Base-by-base conservation (phyloP, 1,140 invertebrate species). In the Orussus abietinus region DNA sequence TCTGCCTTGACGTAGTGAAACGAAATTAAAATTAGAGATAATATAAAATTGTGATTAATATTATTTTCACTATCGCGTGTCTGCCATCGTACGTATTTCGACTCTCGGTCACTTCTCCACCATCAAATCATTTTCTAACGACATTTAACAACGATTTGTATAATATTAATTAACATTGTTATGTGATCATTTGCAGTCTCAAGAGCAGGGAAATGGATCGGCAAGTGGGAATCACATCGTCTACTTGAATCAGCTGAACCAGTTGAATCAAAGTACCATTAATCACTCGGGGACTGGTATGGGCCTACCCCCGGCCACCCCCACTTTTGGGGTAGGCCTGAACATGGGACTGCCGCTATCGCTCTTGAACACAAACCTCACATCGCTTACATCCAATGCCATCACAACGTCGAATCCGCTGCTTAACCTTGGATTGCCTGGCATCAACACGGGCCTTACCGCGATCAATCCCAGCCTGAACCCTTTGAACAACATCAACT, bases 241-340 rank as follows among this genome's bases (percentile, higher is more conserved):
- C 26, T 74, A 74, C 51, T 46, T 74, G 37, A 74, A 74, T 38
- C 70, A 73, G 31, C 52, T 73, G 42, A 72, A 69, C 32, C 71
- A 74, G 47, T 55, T 74, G 47, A 74, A 72, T 72, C 69, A 72
- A 46, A 59, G 67, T 64, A 62, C 66, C 43, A 60, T 74, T 45
- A 70, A 69, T 63, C 58, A 64, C 45, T 62, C 71, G 20, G 71
- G 69, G 68, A 72, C 67, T 72, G 68, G 69, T 66, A 74, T 74
- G 71, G 71, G 71, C 64, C 65, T 74, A 62, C 69, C 69, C 60
- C 67, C 69, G 60, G 69, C 71, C 69, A 64, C 64, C 69, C 71
- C 71, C 66, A 64, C 71, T 62, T 72, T 74, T 64, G 71, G 71
- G 71, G 71, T 74, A 53, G 71, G 71, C 67, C 69, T 74, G 51